phyloP scores from a whole-genome alignment of 2,888 invertebrate species.

The Drepana falcataria region DNA sequence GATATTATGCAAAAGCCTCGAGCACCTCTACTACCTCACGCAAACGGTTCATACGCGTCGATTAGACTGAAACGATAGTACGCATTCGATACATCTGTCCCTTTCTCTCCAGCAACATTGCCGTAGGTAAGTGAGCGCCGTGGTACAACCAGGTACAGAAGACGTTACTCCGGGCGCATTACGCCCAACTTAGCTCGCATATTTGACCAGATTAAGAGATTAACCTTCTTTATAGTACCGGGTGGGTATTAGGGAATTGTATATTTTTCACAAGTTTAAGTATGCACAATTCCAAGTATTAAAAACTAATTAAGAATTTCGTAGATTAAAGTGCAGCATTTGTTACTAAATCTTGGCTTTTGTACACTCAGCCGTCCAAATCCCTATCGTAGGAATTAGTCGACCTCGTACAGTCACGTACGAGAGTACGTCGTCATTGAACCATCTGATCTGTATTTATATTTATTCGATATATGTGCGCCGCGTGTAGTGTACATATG shows the following conservation, averaged over 20 bases:
- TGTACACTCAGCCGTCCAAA: too few species aligned
- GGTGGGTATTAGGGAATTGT: constrained; percentile 11
- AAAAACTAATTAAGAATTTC: too few species aligned
- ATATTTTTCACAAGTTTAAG: constrained; percentile 11
- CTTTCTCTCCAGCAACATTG: background rate
- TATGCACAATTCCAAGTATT: constrained; percentile 17
- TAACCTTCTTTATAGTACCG: constrained; percentile 28
- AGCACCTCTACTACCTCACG: background rate
- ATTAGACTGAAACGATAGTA: background rate
- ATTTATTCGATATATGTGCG: too few species aligned
- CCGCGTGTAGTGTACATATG: too few species aligned
- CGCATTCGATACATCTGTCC: background rate
- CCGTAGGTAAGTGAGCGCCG: background rate
- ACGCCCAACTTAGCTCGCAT: constrained; percentile 28
- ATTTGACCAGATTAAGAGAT: constrained; percentile 34
- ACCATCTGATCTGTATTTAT: too few species aligned
- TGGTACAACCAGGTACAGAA: constrained; percentile 8
- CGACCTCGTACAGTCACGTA: too few species aligned
- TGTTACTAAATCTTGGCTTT: too few species aligned
- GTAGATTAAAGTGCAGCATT: constrained; percentile 5
- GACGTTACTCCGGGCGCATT: constrained; percentile 5
- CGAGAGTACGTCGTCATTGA: too few species aligned
- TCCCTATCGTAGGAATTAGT: too few species aligned
- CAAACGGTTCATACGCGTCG: background rate
- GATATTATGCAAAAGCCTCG: constrained; percentile 16